Base-by-base conservation (phyloP, 2,797 vertebrate species). In the Urocyon cinereoargenteus region DNA sequence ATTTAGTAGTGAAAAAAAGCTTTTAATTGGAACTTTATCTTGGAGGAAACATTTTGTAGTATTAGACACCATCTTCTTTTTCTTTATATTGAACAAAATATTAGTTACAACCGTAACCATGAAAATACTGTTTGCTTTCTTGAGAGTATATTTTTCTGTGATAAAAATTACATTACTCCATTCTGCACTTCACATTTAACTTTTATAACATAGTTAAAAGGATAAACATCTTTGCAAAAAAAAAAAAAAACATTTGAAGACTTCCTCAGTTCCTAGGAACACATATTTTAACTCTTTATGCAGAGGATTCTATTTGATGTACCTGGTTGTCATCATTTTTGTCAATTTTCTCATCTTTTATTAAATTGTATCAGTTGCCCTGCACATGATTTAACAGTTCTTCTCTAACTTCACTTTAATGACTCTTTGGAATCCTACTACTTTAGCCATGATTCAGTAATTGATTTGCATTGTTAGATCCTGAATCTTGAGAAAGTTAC, bases 1-100 rank as follows among this genome's bases (percentile, higher is more conserved):
- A 86, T 36, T 66, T 49, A 72, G 1, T 40, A 57, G n/a, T 94
- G 72, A 95, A 57, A 70, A 68, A 77, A 84, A 87, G 31, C n/a
- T 97, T 97, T 86, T 64, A 66, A 90, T 53, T 86, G 4, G 15
- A 88, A 81, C 28, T 95, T 90, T 72, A 18, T 92, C 4, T 81
- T n/a, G 5, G 16, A 10, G 18, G 8, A 53, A 83, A 81, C 55
- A 40, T 28, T 79, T 82, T 89, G 16, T 91, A n/a, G 28, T 84
- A 53, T 49, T 85, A 68, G 18, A 81, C 5, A 53, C 55, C 28
- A 51, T 31, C n/a, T 91, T 51, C 40, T 77, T 68, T 59, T 77
- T 51, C 24, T 21, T 31, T 91, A 28, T 57, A 45, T 61, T 92
- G 81, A 96, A 26, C 31, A 13, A 95, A 3, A 95, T 85, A 83